A percentile compares a stretch with the other conserved stretches of the same genome.
These are phyloP conservation scores for Ranitomeya imitator DNA, from an alignment of 2,113 vertebrate genomes.

Conservation along the genomic window DNA sequence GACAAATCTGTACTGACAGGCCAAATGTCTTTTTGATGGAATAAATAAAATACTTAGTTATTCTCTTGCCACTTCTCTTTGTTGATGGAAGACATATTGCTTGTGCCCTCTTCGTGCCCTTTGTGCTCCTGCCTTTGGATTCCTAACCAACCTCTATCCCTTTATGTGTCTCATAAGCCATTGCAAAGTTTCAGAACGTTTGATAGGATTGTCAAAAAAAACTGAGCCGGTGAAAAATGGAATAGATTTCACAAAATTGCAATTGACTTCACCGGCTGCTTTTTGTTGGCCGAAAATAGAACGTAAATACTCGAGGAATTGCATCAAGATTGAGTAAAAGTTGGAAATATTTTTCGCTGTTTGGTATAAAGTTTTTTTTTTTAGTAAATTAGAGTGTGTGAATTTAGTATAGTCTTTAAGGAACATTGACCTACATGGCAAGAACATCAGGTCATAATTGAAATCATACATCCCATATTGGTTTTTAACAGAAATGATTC, in stretches of 20 bases:
- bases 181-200: constrained; percentile 34
- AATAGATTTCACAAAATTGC: not conserved
- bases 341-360: not conserved
- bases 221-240: constrained; percentile 15
- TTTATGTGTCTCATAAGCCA: constrained; percentile 52
- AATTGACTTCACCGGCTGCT: not conserved
- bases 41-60: constrained; percentile 64
- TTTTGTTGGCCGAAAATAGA: not conserved
- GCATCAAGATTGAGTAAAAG: not conserved
- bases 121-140: constrained; percentile 57
- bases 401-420: not conserved
- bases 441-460: too few species aligned
- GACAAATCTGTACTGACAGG: constrained; percentile 61
- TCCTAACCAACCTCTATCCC: constrained; percentile 35
- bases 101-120: constrained; percentile 56
- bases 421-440: too few species aligned
- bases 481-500: too few species aligned
- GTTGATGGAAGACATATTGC: constrained; percentile 60
- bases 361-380: not conserved
- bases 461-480: too few species aligned
- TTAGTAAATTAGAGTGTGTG: too few species aligned
- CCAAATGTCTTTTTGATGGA: constrained; percentile 59
- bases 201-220: constrained; percentile 36
- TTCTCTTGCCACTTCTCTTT: constrained; percentile 62
- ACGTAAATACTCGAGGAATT: not conserved